Conservation (phyloP, 2,113 vertebrate genomes). For the Leptosomus discolor region DNA sequence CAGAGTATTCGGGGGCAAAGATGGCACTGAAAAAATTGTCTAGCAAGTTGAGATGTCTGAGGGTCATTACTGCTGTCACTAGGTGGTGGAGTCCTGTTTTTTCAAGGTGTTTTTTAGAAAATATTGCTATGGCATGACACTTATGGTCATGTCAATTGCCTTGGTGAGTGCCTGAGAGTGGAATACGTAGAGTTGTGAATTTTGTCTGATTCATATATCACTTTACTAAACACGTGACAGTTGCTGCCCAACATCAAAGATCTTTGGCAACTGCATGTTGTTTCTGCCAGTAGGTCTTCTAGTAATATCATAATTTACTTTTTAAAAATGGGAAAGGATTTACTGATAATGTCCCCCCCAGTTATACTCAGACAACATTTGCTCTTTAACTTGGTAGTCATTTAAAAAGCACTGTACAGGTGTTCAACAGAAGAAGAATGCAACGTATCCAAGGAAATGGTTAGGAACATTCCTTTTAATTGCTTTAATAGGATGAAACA, state of each 20-base stretch:
- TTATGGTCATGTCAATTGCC: neutral
- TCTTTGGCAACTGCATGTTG: neutral
- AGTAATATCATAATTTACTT: neutral
- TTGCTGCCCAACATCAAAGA: neutral
- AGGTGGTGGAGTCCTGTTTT: neutral
- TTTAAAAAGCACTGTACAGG: neutral
- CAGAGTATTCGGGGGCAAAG: neutral
- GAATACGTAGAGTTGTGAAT: neutral
- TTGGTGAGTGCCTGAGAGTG: neutral
- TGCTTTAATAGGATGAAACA: neutral
- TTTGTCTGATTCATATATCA: conserved; percentile 13
- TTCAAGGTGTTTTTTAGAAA: neutral
- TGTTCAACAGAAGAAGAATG: neutral
- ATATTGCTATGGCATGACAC: neutral
- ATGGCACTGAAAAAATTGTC: neutral
- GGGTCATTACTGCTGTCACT: neutral
- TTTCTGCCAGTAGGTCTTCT: neutral
- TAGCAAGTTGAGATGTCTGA: neutral
- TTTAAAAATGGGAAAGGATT: neutral
- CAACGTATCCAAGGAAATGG: neutral
- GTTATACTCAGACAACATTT: neutral
- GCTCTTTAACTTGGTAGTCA: neutral
- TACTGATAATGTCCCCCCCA: neutral
- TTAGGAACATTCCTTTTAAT: neutral
- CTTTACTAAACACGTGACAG: neutral